Percentiles rank a stretch among this genome's conserved stretches.
These are phyloP conservation scores for Trilocha varians DNA, from an alignment of 2,888 invertebrate species.

Conservation along the genomic window DNA sequence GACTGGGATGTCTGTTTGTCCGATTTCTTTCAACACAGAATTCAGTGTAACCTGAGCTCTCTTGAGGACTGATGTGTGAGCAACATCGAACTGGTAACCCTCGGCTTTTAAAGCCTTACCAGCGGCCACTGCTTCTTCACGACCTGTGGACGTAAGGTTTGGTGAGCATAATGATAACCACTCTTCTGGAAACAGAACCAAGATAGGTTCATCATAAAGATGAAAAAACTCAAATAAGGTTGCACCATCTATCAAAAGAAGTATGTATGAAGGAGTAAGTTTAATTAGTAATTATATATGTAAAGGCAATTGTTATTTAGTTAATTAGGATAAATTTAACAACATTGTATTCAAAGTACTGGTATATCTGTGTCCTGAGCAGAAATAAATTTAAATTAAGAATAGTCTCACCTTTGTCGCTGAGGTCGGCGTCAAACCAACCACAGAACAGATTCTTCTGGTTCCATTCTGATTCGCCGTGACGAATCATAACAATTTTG, in stretches of 20 bases:
- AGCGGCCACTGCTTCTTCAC: constrained; percentile 78
- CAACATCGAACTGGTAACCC: constrained; percentile 82
- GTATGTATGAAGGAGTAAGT: too few relatives aligned
- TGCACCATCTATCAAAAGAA: too few relatives aligned
- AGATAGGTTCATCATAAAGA: too few relatives aligned
- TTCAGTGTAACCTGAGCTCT: constrained; percentile 84
- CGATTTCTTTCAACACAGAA: constrained; percentile 77
- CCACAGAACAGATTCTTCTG: constrained; percentile 82
- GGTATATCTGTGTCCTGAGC: too few relatives aligned
- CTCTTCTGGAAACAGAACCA: too few relatives aligned
- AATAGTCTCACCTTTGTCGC: constrained; percentile 73
- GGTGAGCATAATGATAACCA: too few relatives aligned
- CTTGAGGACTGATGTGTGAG: constrained; percentile 85
- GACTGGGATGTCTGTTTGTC: constrained; percentile 78
- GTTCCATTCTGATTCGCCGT: constrained; percentile 85
- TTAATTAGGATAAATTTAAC: neutral
- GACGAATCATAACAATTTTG: constrained; percentile 82
- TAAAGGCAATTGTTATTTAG: too few relatives aligned
- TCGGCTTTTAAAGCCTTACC: constrained; percentile 82
- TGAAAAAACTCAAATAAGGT: too few relatives aligned
- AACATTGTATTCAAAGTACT: too few relatives aligned
- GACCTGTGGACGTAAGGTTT: constrained; percentile 55
- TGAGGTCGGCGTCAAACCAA: constrained; percentile 81
- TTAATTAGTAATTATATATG: too few relatives aligned
- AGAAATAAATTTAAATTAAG: neutral